phyloP scores from a whole-genome alignment of 2,888 invertebrate species.

The Ecliptopera silaceata region DNA sequence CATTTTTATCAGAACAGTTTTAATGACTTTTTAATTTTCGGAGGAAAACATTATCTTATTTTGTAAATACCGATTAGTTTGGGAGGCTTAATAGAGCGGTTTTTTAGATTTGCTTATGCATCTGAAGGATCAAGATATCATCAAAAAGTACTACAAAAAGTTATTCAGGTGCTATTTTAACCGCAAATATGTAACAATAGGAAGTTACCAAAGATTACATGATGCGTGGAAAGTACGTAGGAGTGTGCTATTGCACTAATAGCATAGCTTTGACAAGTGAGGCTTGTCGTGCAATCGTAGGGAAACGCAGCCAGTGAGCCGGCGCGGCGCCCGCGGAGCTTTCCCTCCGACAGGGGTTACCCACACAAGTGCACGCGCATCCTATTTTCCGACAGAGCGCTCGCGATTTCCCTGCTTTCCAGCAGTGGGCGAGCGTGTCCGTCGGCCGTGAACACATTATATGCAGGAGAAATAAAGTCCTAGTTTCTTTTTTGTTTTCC shows the following conservation, averaged over 20 bases:
- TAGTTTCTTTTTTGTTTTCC: not conserved
- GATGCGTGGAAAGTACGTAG: not conserved
- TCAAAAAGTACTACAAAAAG: too few relatives aligned
- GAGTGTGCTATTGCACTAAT: not conserved
- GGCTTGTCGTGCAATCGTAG: not conserved
- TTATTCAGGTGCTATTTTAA: too few relatives aligned
- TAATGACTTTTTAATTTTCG: too few relatives aligned
- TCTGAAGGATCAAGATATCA: too few relatives aligned
- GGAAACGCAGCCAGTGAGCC: conserved; percentile 5
- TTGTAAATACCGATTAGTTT: too few relatives aligned
- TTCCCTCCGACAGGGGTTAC: conserved; percentile 9
- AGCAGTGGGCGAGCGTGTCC: conserved; percentile 13
- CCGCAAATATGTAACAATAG: too few relatives aligned
- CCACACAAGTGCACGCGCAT: conserved; percentile 11
- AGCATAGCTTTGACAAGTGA: conserved; percentile 5
- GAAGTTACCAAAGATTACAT: too few relatives aligned
- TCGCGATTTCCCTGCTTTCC: conserved; percentile 22
- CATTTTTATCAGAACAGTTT: too few relatives aligned
- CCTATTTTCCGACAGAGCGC: conserved; percentile 22
- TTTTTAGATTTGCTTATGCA: too few relatives aligned
- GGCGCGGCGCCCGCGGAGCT: conserved; percentile 2
- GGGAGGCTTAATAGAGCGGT: too few relatives aligned
- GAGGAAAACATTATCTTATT: too few relatives aligned
- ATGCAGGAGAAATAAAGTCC: not conserved
- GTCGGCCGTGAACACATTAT: conserved; percentile 12